Evolutionary conservation across 2,888 invertebrate species (phyloP).

Genomic region (Aelia acuminata): DNA sequence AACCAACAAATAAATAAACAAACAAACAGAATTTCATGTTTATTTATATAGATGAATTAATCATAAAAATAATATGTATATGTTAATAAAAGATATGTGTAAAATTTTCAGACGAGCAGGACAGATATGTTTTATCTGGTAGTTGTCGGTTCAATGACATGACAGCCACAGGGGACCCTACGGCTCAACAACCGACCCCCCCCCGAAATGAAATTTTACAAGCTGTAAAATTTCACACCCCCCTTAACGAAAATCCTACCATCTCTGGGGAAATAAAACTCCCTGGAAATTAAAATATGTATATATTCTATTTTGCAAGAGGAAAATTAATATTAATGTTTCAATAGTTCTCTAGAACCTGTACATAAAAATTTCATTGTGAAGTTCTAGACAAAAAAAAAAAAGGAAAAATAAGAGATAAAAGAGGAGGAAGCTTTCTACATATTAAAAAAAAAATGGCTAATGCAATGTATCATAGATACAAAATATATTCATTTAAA

Average conservation of each 20-base stretch:
- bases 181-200: not conserved
- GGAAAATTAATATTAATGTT: not conserved
- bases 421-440: too few species aligned
- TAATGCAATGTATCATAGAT: too few species aligned
- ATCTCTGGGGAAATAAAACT: not conserved
- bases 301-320: not conserved
- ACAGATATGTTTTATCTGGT: not conserved
- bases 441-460: too few species aligned
- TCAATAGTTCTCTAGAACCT: not conserved
- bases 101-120: not conserved
- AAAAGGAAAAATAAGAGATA: too few species aligned
- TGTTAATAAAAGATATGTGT: not conserved
- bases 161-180: not conserved
- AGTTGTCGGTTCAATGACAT: constrained; percentile 5
- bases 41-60: not conserved
- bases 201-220: not conserved
- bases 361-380: not conserved
- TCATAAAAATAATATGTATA: not conserved
- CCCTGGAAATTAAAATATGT: not conserved
- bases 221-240: constrained; percentile 37
- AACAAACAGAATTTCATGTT: too few species aligned
- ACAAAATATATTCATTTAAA: too few species aligned
- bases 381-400: not conserved
- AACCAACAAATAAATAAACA: too few species aligned
- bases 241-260: constrained; percentile 22